Percentiles rank a stretch among this genome's conserved stretches.
phyloP scores from a whole-genome alignment of 2,113 vertebrate genomes.

The Oncorhynchus masou region DNA sequence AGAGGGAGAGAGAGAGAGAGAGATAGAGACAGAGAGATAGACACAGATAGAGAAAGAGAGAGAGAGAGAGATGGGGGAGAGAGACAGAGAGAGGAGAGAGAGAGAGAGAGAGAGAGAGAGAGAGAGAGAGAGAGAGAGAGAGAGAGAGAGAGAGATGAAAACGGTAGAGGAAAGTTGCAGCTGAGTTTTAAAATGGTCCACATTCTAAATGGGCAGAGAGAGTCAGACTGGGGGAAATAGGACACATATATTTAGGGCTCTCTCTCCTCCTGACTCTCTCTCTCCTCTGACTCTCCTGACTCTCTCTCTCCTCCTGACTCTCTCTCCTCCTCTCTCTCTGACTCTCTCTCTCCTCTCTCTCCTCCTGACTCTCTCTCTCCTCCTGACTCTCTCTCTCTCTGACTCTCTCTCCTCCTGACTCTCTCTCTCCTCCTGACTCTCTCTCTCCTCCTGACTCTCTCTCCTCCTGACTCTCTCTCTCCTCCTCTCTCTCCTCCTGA shows the following conservation, averaged over 20 bases:
- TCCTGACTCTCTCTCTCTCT: not conserved
- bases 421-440: too few species aligned
- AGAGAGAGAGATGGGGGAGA: constrained; percentile 2
- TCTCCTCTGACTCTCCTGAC: not conserved
- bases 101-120: not conserved
- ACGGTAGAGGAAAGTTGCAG: constrained; percentile 52
- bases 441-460: too few species aligned
- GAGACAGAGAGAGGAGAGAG: not conserved
- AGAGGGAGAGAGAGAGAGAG: not conserved
- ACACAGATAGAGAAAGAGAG: not conserved
- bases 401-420: too few species aligned
- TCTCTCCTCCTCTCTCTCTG: not conserved
- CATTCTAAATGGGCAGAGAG: constrained; percentile 63
- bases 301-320: constrained; percentile 15
- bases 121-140: not conserved
- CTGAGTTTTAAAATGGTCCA: constrained; percentile 60
- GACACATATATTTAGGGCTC: constrained; percentile 71
- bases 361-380: constrained; percentile 12
- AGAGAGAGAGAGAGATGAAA: not conserved
- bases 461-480: too few species aligned
- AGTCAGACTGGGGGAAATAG: constrained; percentile 69
- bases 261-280: constrained; percentile 13
- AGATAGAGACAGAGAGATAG: constrained; percentile 6
- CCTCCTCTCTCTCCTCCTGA: too few species aligned
- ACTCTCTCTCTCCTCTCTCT: constrained; percentile 17